Evolutionary conservation across 1,140 invertebrate genomes (phyloP), one percentile per base, ranked within the genome.

Genomic region (Brachionus calyciflorus): DNA sequence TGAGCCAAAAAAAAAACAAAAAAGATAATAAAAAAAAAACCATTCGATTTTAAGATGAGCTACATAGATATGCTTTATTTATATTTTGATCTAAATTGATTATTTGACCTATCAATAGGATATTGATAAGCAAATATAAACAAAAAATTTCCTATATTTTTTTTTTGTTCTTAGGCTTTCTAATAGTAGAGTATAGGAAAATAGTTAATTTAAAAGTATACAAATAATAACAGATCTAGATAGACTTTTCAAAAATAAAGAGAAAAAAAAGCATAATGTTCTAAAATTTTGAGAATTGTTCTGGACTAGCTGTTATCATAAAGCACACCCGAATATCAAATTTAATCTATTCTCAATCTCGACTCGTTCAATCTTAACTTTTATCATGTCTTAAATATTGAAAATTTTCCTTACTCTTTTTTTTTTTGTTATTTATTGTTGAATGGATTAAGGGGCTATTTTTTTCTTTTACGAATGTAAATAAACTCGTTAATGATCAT

Each of bases 41-140:
- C n/a, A n/a, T n/a, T n/a, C n/a, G n/a, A n/a, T n/a, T n/a, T n/a
- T n/a, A n/a, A n/a, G n/a, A n/a, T n/a, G n/a, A n/a, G n/a, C n/a
- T n/a, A n/a, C n/a, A n/a, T n/a, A n/a, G n/a, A n/a, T n/a, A n/a
- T 41, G 21, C 44, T 44, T 65, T 41, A 30, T 41, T 65, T 44
- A 30, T 41, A 30, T 41, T 10, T 44, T 41, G 41, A 65, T 44
- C 41, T 65, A 65, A 65, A 65, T 65, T 65, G 60, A 65, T 65
- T 41, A 46, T 41, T 44, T 65, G 60, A 65, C 60, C 60, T 65
- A 65, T 65, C 60, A 65, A 65, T 65, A 65, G 37, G 40, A 65
- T 65, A 65, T 65, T 21, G 17, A 65, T 44, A 65, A 24, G 17
- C 19, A 14, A 65, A 65, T 12, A 65, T 44, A 65, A 65, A 65